phyloP scores from a whole-genome alignment of 2,888 invertebrate species.

The Heteromurus nitidus region DNA sequence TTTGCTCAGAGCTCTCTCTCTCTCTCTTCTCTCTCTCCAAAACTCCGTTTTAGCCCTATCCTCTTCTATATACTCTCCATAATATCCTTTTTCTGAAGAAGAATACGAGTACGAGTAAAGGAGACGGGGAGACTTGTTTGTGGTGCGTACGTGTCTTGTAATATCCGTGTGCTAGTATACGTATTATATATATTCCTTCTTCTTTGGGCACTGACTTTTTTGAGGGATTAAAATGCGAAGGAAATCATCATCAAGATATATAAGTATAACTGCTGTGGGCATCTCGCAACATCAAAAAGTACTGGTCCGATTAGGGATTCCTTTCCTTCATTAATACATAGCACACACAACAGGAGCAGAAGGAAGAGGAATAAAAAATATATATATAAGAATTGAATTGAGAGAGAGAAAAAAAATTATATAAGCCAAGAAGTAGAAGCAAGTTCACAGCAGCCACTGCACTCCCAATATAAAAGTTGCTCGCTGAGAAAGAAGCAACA shows the following conservation, averaged over 20 bases:
- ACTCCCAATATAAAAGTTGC: constrained; percentile 27
- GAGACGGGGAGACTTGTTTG: constrained; percentile 31
- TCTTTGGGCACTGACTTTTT: constrained; percentile 54
- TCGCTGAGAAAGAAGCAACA: constrained; percentile 10
- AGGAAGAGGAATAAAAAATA: constrained; percentile 34
- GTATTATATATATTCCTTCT: too few species aligned
- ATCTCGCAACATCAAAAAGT: constrained; percentile 44
- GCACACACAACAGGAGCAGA: constrained; percentile 9
- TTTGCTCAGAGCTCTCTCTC: too few species aligned
- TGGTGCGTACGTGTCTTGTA: constrained; percentile 50
- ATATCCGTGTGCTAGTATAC: constrained; percentile 10
- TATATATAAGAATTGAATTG: constrained; percentile 29
- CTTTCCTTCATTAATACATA: constrained; percentile 42
- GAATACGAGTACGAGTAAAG: constrained; percentile 20
- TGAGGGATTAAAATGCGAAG: constrained; percentile 58
- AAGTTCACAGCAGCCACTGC: constrained; percentile 32
- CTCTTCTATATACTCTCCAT: not conserved
- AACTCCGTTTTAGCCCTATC: not conserved
- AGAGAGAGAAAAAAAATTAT: constrained; percentile 51
- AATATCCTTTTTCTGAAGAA: constrained; percentile 10
- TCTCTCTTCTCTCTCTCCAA: not conserved
- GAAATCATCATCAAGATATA: constrained; percentile 46
- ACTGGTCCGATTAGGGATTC: constrained; percentile 49
- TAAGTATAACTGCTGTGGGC: constrained; percentile 21
- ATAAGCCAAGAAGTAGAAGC: constrained; percentile 33